Conservation (phyloP, 2,113 vertebrate genomes). For the Otolemur garnettii region DNA sequence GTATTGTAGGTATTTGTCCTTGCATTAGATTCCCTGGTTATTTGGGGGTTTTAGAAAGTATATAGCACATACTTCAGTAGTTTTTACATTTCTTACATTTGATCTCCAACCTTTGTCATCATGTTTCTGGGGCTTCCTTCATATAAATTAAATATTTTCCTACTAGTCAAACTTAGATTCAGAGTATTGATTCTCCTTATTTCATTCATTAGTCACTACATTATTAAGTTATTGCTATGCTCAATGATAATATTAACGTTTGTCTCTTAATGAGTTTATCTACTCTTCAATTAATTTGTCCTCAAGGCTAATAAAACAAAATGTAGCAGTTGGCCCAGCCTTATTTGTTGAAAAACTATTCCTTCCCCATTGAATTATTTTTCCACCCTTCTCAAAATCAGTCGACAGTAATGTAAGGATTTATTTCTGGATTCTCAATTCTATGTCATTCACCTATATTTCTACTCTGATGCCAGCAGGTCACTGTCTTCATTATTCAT, state of each 20-base stretch:
- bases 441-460: too few relatives aligned
- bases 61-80: background rate
- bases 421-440: too few relatives aligned
- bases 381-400: background rate
- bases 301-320: background rate
- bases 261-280: background rate
- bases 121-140: background rate
- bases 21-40: background rate
- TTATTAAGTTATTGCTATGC: background rate
- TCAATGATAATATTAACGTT: background rate
- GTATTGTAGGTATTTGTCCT: background rate
- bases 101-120: background rate
- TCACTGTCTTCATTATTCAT: too few relatives aligned
- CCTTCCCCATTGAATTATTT: background rate
- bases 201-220: background rate
- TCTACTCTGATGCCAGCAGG: too few relatives aligned
- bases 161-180: background rate
- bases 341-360: background rate
- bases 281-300: background rate
- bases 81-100: background rate
- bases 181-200: background rate
- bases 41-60: background rate
- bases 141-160: background rate
- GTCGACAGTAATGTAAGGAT: background rate
- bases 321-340: background rate